Percentiles rank a stretch among this genome's conserved stretches.
phyloP scores from a whole-genome alignment of 1,140 invertebrate genomes.

The Papilio aristodemus region DNA sequence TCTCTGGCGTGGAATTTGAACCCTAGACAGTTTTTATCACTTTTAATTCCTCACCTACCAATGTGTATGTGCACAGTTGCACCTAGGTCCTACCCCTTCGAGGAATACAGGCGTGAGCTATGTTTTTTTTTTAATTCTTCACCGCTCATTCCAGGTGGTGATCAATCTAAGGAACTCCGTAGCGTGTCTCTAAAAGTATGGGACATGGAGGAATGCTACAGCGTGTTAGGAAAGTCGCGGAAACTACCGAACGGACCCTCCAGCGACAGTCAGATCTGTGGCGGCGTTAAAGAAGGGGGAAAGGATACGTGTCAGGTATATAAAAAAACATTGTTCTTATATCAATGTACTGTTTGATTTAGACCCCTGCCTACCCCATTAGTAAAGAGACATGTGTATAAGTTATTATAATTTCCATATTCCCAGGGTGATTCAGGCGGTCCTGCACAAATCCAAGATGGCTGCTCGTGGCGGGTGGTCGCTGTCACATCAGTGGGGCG shows the following conservation, averaged over 20 bases:
- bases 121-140: no score
- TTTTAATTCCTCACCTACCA: no score
- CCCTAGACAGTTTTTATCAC: no score
- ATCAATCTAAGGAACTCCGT: constrained; percentile 57
- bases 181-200: constrained; percentile 64
- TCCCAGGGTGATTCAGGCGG: constrained; percentile 86
- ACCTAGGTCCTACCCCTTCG: no score
- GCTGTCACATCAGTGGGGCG: constrained; percentile 83
- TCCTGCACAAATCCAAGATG: constrained; percentile 80
- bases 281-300: constrained; percentile 77
- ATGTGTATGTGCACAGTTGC: no score
- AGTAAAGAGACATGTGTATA: no score
- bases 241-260: constrained; percentile 59
- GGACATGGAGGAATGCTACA: constrained; percentile 54
- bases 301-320: constrained; percentile 87
- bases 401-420: no score
- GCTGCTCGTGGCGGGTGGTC: constrained; percentile 79
- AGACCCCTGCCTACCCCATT: no score
- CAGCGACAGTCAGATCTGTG: constrained; percentile 68
- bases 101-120: no score
- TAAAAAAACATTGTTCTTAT: constrained; percentile 5
- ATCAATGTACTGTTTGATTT: no score
- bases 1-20: no score
- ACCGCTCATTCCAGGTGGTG: constrained; percentile 50
- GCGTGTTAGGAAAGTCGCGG: constrained; percentile 55